These are phyloP conservation scores for Hirtodrosophila confusa DNA, from an alignment of 2,888 invertebrate genomes.

Conservation along the genomic window DNA sequence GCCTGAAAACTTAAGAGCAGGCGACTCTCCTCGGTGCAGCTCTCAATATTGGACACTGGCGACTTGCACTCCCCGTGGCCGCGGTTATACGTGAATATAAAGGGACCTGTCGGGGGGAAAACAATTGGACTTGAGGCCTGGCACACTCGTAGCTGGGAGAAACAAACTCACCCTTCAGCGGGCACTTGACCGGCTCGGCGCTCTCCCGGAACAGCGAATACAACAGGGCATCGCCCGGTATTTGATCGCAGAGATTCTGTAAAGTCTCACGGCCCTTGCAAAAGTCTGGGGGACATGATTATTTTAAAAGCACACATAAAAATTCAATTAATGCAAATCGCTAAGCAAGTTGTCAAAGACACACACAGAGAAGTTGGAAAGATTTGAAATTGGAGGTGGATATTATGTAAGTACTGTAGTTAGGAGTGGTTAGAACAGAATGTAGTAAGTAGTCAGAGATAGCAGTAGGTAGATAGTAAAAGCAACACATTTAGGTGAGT, in stretches of 20 bases:
- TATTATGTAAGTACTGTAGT: constrained; percentile 41
- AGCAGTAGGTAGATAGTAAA: constrained; percentile 25
- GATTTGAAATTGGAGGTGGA: constrained; percentile 32
- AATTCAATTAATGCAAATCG: constrained; percentile 84
- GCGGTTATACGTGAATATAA: constrained; percentile 96
- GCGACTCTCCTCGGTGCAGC: constrained; percentile 96
- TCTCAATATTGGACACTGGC: constrained; percentile 96
- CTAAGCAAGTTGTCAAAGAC: constrained; percentile 61
- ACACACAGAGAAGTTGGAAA: constrained; percentile 54
- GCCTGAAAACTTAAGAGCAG: constrained; percentile 96
- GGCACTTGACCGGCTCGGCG: constrained; percentile 94
- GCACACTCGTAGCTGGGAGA: background rate
- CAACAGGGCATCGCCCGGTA: constrained; percentile 94
- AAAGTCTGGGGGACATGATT: constrained; percentile 85
- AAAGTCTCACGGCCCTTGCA: constrained; percentile 87
- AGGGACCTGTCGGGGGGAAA: constrained; percentile 84
- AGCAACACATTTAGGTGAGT: constrained; percentile 71
- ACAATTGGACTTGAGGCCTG: constrained; percentile 1
- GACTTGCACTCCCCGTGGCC: constrained; percentile 95
- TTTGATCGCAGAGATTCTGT: constrained; percentile 92
- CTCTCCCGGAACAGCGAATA: constrained; percentile 96
- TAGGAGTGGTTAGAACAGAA: constrained; percentile 23
- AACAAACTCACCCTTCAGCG: constrained; percentile 85
- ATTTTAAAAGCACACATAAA: constrained; percentile 81
- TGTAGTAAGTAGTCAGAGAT: constrained; percentile 31